Evolutionary conservation across 1,140 invertebrate species (phyloP).

Genomic region (Protaetia brevitarsis): DNA sequence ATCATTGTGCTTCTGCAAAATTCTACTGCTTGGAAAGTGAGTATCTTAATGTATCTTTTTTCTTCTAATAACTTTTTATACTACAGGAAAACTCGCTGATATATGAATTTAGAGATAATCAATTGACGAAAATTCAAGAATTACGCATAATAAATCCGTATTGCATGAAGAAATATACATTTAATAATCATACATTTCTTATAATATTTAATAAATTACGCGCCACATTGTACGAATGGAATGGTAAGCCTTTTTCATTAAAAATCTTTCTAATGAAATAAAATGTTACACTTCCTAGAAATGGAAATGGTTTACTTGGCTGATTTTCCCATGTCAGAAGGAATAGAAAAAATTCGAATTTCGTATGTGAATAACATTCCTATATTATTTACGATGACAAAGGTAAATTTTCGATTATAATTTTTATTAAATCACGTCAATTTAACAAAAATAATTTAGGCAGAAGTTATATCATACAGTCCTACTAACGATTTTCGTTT

Average conservation of each 20-base stretch:
- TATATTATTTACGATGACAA: not conserved
- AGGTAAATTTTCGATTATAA: not conserved
- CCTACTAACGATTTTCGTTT: not conserved
- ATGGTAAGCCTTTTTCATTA: not conserved
- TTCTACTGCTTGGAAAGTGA: too few relatives aligned
- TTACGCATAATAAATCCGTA: slow-evolving; percentile 24
- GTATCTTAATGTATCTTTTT: too few relatives aligned
- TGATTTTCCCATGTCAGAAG: not conserved
- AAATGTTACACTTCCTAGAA: not conserved
- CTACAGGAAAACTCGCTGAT: too few relatives aligned
- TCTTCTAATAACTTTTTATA: too few relatives aligned
- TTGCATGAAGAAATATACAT: not conserved
- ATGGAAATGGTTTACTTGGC: not conserved
- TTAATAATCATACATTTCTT: not conserved
- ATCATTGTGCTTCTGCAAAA: not conserved
- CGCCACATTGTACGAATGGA: not conserved
- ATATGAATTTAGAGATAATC: slow-evolving; percentile 32
- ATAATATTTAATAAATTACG: not conserved
- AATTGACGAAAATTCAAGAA: slow-evolving; percentile 32
- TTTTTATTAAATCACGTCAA: not conserved
- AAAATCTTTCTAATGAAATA: not conserved
- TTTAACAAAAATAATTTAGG: not conserved
- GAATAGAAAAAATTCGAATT: not conserved
- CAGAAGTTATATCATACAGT: not conserved
- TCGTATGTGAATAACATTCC: not conserved